Percentiles rank a stretch among this genome's conserved stretches.
Conservation (phyloP, 2,113 vertebrate species). For the Lepus timidus region DNA sequence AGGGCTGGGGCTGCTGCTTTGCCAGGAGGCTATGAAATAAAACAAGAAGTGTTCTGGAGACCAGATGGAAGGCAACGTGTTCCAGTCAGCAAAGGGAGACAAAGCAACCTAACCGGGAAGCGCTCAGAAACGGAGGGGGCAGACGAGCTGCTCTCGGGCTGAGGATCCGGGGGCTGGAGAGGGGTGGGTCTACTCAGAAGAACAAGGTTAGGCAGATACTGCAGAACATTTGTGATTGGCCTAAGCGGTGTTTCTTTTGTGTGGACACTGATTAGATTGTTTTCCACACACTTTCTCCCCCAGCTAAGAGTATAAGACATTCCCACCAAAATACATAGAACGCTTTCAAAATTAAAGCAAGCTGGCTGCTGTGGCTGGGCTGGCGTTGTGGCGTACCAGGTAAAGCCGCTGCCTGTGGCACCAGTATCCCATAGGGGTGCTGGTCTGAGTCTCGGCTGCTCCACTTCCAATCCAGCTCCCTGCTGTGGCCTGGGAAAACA, state of each 20-base stretch:
- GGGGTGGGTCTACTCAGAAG: background rate
- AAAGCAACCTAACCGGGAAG: background rate
- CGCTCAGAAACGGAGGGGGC: background rate
- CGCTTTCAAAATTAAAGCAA: constrained; percentile 24
- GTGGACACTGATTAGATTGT: background rate
- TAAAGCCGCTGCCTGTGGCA: too few species aligned
- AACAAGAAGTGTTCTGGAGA: background rate
- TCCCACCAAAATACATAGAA: constrained; percentile 29
- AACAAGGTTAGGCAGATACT: background rate
- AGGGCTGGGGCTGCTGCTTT: background rate
- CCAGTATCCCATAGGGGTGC: too few species aligned
- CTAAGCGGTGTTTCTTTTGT: background rate
- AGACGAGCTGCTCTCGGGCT: background rate
- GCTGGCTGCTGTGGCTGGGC: too few species aligned
- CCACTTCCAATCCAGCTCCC: too few species aligned
- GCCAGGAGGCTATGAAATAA: background rate
- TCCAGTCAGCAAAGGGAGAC: background rate
- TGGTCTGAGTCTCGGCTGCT: too few species aligned
- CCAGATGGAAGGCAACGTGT: background rate
- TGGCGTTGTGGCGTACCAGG: too few species aligned
- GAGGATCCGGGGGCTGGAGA: background rate
- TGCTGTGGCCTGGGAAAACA: too few species aligned
- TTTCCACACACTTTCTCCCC: background rate
- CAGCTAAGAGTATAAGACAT: background rate
- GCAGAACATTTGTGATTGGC: background rate